These are phyloP conservation scores for Drosophila prolongata DNA, from an alignment of 2,888 invertebrate species.

Conservation along the genomic window DNA sequence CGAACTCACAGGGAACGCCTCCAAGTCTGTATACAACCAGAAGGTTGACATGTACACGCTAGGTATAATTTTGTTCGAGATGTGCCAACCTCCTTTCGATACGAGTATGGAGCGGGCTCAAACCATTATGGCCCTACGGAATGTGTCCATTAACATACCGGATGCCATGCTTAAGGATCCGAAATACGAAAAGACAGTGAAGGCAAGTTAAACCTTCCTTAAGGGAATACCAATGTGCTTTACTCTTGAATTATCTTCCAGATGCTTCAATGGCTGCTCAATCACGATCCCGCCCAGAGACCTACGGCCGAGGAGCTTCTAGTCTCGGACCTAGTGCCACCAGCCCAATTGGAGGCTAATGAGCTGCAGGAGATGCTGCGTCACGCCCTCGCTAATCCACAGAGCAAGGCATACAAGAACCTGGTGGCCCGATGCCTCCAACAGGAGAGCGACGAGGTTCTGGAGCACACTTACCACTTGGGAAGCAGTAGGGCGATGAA, in stretches of 20 bases:
- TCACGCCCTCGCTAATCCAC: constrained; percentile 92
- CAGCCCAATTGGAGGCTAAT: constrained; percentile 93
- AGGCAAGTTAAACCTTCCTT: constrained; percentile 84
- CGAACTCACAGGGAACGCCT: constrained; percentile 90
- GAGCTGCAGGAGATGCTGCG: constrained; percentile 92
- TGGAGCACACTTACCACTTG: constrained; percentile 92
- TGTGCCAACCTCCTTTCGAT: constrained; percentile 93
- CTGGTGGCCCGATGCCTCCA: constrained; percentile 85
- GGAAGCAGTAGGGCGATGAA: constrained; percentile 83
- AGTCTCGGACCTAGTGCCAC: constrained; percentile 92
- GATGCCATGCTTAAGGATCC: constrained; percentile 86
- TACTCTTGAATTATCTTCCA: background rate
- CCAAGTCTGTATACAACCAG: constrained; percentile 92
- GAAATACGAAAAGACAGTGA: constrained; percentile 83
- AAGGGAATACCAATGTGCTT: too few relatives aligned
- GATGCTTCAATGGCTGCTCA: constrained; percentile 90
- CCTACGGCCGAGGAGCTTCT: constrained; percentile 95
- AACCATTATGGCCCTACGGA: constrained; percentile 90
- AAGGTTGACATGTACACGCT: constrained; percentile 94
- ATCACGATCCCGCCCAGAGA: constrained; percentile 92
- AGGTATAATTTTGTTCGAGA: constrained; percentile 97
- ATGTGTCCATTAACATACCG: constrained; percentile 89
- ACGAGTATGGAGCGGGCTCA: constrained; percentile 96
- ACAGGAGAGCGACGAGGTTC: constrained; percentile 83
- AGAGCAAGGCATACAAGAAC: constrained; percentile 91